Evolutionary conservation across 2,797 vertebrate species (phyloP).

Genomic region (Falco novaeseelandiae): DNA sequence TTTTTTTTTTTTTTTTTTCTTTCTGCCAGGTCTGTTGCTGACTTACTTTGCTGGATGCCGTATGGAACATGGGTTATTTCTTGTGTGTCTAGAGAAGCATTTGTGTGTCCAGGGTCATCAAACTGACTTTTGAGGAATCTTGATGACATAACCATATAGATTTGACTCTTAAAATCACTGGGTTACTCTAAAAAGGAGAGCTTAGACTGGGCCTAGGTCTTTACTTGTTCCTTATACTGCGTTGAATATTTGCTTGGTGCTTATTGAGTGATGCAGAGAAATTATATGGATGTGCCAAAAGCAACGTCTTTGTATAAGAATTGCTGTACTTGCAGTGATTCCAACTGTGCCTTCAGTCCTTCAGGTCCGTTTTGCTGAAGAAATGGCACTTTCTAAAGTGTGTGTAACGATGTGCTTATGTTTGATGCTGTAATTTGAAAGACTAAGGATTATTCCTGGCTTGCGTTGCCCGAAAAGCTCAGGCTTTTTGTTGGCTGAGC

Average conservation of each 20-base stretch:
- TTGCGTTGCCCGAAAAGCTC: not conserved
- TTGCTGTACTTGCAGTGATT: not conserved
- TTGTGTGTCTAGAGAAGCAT: not conserved
- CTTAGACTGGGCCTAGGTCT: not conserved
- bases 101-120: not conserved
- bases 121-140: not conserved
- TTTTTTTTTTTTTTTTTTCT: too few species aligned
- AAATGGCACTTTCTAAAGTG: not conserved
- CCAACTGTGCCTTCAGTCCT: not conserved
- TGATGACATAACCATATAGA: rapidly evolving
- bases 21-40: not conserved
- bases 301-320: not conserved
- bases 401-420: not conserved
- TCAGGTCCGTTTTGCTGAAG: not conserved
- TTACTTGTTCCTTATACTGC: not conserved
- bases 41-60: not conserved
- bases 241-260: not conserved
- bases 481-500: not conserved
- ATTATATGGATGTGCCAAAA: not conserved
- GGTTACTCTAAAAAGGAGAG: not conserved
- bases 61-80: not conserved
- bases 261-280: not conserved
- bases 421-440: not conserved
- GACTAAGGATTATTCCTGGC: not conserved
- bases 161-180: not conserved